Base-by-base conservation (phyloP, 1,140 invertebrate species). In the Brachionus plicatilis region DNA sequence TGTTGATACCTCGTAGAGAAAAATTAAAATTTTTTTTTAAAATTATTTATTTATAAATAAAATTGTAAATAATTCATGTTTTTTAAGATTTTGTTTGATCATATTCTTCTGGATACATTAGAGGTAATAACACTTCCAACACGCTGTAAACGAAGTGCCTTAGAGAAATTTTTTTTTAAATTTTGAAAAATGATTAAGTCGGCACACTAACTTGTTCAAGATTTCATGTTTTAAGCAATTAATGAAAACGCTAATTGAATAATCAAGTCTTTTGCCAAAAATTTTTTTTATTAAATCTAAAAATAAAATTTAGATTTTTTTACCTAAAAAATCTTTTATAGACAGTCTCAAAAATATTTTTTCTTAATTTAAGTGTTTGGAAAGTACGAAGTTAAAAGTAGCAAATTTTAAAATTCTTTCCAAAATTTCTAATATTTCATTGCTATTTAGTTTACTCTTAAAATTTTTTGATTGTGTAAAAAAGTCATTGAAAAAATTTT, bases 191-290 rank as follows among this genome's bases (percentile, higher is more conserved):
- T n/a, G 8, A 43, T 53, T 2, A 80, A 60, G 9, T 20, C 9
- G 24, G 11, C 45, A 47, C 45, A 47, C 29, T 80, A 29, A 80
- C 78, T 65, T 80, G 78, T 80, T 80, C n/a, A 80, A 65, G 33
- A 41, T 53, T 56, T 56, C 47, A 80, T 53, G 5, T 6, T 20
- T 80, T 17, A 80, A 65, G 14, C 45, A 37, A 41, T 27, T 50
- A 53, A 80, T 56, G 6, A 56, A 8, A 1, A 80, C 29, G 12
- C 33, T 9, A 8, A 56, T 53, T 0, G 24, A 33, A 24, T 14
- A 80, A 12, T 80, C 78, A 33, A 80, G 20, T 80, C 78, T 56
- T 20, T 56, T 20, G 17, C 47, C 50, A 80, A 80, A 20, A 53
- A 65, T 27, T 80, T 56, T 60, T 41, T 43, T 80, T n/a, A 65